Conservation (phyloP, 2,797 vertebrate genomes). For the Chlorospingus flavigularis region DNA sequence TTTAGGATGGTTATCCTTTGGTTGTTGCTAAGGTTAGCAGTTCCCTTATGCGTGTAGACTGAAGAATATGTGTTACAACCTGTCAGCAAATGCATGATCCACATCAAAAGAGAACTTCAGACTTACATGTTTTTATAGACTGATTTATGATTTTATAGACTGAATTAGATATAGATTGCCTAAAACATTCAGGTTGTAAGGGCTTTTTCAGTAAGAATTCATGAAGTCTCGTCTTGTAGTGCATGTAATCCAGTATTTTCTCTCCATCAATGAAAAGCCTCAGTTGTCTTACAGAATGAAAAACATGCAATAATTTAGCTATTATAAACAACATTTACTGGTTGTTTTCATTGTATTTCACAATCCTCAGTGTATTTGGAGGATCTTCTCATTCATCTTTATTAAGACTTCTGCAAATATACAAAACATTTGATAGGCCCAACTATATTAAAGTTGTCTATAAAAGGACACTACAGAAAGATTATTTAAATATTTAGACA, state of each 20-base stretch:
- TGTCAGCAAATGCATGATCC: neutral
- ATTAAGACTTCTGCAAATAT: neutral
- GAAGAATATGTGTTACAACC: neutral
- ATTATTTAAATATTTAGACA: neutral
- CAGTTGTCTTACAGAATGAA: neutral
- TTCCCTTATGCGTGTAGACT: neutral
- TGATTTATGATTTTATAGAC: neutral
- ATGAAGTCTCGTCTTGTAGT: neutral
- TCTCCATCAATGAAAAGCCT: neutral
- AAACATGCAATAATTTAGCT: neutral
- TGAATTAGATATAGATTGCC: neutral
- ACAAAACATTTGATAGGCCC: neutral
- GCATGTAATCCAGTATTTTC: too few relatives aligned
- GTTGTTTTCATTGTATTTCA: neutral
- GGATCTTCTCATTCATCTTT: neutral
- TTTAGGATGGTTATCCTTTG: neutral
- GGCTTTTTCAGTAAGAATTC: neutral
- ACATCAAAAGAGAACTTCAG: neutral
- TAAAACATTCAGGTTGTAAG: neutral
- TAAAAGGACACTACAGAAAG: neutral
- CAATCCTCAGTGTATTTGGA: neutral
- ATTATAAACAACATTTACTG: neutral
- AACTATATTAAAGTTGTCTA: neutral
- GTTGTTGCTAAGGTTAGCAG: neutral
- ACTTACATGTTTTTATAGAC: neutral